Base-by-base conservation (phyloP, 2,888 invertebrate genomes). In the Dastarcus helophoroides region DNA sequence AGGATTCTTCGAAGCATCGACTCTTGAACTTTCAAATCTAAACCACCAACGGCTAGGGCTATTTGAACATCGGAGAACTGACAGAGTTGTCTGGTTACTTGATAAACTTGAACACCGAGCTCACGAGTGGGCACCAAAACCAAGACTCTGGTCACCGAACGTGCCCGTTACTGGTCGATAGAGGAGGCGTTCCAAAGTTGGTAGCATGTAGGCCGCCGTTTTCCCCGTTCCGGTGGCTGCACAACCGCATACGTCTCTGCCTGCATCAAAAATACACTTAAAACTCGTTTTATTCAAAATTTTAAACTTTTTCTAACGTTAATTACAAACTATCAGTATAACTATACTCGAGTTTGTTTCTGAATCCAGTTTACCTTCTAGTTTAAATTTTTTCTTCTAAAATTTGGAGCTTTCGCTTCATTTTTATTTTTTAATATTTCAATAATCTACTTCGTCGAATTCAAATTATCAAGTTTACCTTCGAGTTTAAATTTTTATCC, bases 151-250 rank as follows among this genome's bases (percentile, higher is more conserved):
- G 85, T 85, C 2, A 73, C 73, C 23, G 72, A 73, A 53, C 66
- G 69, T 4, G 49, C 49, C 76, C 15, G 77, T 73, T 17, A 74
- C 68, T 0, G 93, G 83, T 44, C 85, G 78, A 59, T 86, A 95
- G 7, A 97, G 61, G 37, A 98, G 68, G 39, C 97, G 71, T 64
- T 98, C 98, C 30, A 98, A 56, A 2, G 94, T 91, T 0, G 98
- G 98, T 44, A 98, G 64, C 89, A 98, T 95, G 60, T 95, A 98
- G 0, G 98, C 97, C 0, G 93, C 94, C 0, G 98, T 98, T 70
- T 99, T 98, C 31, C 97, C 95, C 4, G 88, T 83, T 29, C 98
- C 98, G 0, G 97, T 98, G 0, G 95, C 94, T 14, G 98, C 97
- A 68, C 97, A 98, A 6, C 94, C 98, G 64, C 95, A 97, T 44